A percentile compares a stretch with the other conserved stretches of the same genome.
Evolutionary conservation across 2,888 invertebrate species (phyloP).

Genomic region (Empis livida): DNA sequence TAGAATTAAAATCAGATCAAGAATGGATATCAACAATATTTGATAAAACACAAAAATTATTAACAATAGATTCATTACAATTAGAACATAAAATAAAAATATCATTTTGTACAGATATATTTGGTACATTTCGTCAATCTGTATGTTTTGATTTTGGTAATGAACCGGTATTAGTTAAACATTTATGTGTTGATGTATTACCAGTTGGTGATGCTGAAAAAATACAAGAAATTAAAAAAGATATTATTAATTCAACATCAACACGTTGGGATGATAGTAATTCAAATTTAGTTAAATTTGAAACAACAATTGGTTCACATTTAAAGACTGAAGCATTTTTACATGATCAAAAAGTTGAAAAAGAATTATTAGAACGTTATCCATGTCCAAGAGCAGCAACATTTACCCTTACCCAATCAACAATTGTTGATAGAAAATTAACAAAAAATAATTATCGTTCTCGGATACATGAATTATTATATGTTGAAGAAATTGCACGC

Average conservation of each 20-base stretch:
- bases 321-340: slow-evolving; percentile 37
- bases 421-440: slow-evolving; percentile 46
- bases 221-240: slow-evolving; percentile 49
- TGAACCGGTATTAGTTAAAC: slow-evolving; percentile 49
- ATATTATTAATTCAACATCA: slow-evolving; percentile 46
- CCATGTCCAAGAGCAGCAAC: slow-evolving; percentile 52
- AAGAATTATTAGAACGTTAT: slow-evolving; percentile 45
- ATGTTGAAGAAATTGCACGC: slow-evolving; percentile 65
- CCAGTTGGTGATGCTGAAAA: slow-evolving; percentile 52
- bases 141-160: slow-evolving; percentile 62
- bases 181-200: slow-evolving; percentile 63
- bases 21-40: slow-evolving; percentile 38
- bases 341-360: slow-evolving; percentile 39
- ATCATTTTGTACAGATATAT: slow-evolving; percentile 54
- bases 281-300: slow-evolving; percentile 40
- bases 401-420: slow-evolving; percentile 53
- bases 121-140: slow-evolving; percentile 64
- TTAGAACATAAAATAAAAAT: slow-evolving; percentile 40
- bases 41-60: slow-evolving; percentile 2
- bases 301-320: slow-evolving; percentile 41
- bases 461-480: slow-evolving; percentile 61
- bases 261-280: slow-evolving; percentile 48
- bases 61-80: slow-evolving; percentile 10
- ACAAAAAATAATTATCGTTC: slow-evolving; percentile 57
- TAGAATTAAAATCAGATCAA: slow-evolving; percentile 39